Conservation (phyloP, 53 echinoderm and acorn worm genomes). For the Holothuria leucospilota region DNA sequence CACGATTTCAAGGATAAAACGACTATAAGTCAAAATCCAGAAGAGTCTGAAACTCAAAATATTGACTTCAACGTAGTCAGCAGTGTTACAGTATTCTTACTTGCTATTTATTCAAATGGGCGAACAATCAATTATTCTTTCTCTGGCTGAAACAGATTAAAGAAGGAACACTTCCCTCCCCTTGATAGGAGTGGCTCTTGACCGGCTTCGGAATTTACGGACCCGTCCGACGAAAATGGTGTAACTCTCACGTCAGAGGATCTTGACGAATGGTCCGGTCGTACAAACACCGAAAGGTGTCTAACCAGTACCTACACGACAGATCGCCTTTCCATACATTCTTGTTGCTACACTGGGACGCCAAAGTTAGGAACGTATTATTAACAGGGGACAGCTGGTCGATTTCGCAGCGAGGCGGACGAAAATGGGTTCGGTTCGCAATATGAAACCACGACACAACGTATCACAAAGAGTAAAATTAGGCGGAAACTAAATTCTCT, state of each 20-base stretch:
- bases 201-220: conserved; percentile 79
- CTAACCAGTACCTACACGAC: conserved; percentile 78
- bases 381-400: background rate
- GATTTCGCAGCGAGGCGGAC: background rate
- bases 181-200: conserved; percentile 69
- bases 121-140: background rate
- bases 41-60: too few relatives aligned
- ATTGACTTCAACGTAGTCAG: too few relatives aligned
- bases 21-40: too few relatives aligned
- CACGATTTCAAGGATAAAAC: too few relatives aligned
- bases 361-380: background rate
- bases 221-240: conserved; percentile 70
- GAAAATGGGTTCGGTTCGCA: too few relatives aligned
- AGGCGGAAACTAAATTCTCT: too few relatives aligned
- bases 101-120: too few relatives aligned
- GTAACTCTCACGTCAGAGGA: conserved; percentile 45
- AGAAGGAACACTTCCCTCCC: conserved; percentile 35
- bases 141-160: background rate
- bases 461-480: too few relatives aligned
- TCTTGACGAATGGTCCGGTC: conserved; percentile 73
- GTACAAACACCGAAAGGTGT: conserved; percentile 37
- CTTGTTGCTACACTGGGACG: conserved; percentile 64
- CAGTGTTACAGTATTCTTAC: too few relatives aligned
- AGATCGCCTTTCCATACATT: conserved; percentile 68
- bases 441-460: too few relatives aligned